phyloP scores from a whole-genome alignment of 2,113 vertebrate genomes.

The Oxygymnocypris stewartii region DNA sequence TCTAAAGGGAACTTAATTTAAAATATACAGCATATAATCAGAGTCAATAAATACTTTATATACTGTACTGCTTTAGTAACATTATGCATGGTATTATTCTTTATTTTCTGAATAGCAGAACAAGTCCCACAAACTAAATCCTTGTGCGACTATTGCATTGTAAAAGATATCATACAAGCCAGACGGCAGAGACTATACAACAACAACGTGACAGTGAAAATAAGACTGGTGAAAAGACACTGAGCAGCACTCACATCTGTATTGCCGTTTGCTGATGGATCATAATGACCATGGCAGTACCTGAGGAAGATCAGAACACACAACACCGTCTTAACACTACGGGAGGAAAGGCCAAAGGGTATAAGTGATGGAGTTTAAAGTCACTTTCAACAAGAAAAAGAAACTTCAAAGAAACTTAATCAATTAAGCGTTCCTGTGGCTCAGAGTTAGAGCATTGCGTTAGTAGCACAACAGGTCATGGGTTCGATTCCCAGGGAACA shows the following conservation, averaged over 20 bases:
- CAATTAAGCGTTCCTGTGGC: background rate
- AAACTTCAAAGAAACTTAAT: background rate
- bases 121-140: background rate
- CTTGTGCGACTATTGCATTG: background rate
- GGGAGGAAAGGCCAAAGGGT: background rate
- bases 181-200: background rate
- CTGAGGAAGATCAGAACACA: constrained; percentile 65
- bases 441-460: too few species aligned
- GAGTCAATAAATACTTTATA: background rate
- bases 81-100: background rate
- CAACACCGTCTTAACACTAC: background rate
- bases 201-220: background rate
- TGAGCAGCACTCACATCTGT: constrained; percentile 86
- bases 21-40: background rate
- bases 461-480: too few species aligned
- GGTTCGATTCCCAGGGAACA: too few species aligned
- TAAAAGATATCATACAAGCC: background rate
- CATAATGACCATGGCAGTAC: constrained; percentile 92
- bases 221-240: background rate
- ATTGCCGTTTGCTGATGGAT: constrained; percentile 83
- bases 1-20: background rate
- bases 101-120: background rate
- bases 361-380: background rate
- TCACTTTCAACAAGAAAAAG: background rate
- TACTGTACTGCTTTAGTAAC: background rate